Evolutionary conservation across 2,113 vertebrate species (phyloP).

Genomic region (Entelurus aequoreus): DNA sequence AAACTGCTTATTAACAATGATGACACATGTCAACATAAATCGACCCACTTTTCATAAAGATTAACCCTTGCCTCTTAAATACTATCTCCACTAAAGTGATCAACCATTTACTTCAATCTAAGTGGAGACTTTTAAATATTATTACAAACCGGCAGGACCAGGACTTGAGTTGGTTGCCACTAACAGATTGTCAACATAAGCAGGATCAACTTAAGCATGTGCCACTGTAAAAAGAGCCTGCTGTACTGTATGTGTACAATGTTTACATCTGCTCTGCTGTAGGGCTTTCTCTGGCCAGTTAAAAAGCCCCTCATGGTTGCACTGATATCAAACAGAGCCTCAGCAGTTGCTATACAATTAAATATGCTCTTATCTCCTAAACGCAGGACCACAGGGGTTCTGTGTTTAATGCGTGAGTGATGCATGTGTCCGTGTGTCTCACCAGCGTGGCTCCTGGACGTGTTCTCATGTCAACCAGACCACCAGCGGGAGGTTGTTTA

Average conservation of each 20-base stretch:
- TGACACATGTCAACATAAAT: no score
- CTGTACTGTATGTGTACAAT: not conserved
- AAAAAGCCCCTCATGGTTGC: conserved; percentile 1
- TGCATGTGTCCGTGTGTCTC: conserved; percentile 23
- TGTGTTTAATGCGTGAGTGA: conserved; percentile 7
- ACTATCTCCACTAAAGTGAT: no score
- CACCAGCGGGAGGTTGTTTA: conserved; percentile 92
- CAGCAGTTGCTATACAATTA: not conserved
- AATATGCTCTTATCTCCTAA: not conserved
- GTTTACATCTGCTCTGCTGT: not conserved
- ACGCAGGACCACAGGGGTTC: not conserved
- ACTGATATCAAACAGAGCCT: not conserved
- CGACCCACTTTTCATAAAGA: no score
- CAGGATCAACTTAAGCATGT: no score
- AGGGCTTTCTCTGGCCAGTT: conserved; percentile 6
- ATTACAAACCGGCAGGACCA: no score
- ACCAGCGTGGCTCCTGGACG: conserved; percentile 86
- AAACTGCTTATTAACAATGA: no score
- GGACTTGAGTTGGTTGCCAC: no score
- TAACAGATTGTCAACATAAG: no score
- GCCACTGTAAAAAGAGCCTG: not conserved
- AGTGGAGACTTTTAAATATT: no score
- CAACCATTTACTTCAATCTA: no score
- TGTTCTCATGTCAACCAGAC: conserved; percentile 87
- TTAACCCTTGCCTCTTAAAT: no score